Base-by-base conservation (phyloP, 1,140 invertebrate species). In the Drosophila serrata region DNA sequence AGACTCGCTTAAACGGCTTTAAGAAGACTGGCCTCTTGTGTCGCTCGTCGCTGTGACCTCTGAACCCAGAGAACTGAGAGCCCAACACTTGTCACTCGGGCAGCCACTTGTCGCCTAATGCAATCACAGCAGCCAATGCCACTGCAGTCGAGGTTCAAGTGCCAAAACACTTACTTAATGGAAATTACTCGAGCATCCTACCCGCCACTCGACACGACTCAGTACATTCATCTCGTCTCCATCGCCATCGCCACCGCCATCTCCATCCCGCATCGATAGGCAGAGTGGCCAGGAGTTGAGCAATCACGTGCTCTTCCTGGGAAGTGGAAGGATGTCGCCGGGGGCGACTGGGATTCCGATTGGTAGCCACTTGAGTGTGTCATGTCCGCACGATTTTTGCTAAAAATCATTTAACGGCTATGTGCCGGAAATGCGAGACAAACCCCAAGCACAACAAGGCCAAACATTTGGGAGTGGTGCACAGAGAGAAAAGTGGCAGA, bases 311-410 rank as follows among this genome's bases (percentile, higher is more conserved):
- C 74, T 6, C 3, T 60, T 17, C 27, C 33, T 39, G 35, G 46
- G 31, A 35, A 57, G 33, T 13, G 33, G 19, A 11, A 24, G 35
- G 8, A 33, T 24, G 35, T 13, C 15, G 49, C 49, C 48, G 29
- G 31, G n/a, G 33, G 48, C 37, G 24, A 45, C 37, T 40, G 45
- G 58, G 33, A 49, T 37, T 37, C 51, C 51, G 51, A 55, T 63
- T 67, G 75, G 63, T 57, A 65, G 65, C 64, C 77, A 88, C 85
- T 90, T 90, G 85, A 90, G 75, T 90, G 85, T 87, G 85, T 88
- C 85, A 88, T 84, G 85, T 90, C 81, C 81, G 75, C 86, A 85
- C 78, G 85, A 90, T 85, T 90, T 90, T 90, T 87, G 85, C 84
- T 90, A 88, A 90, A 87, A 90, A 87, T 87, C 85, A 87, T 87